These are phyloP conservation scores for Xanthorhoe designata DNA, from an alignment of 2,888 invertebrate genomes.

Conservation along the genomic window DNA sequence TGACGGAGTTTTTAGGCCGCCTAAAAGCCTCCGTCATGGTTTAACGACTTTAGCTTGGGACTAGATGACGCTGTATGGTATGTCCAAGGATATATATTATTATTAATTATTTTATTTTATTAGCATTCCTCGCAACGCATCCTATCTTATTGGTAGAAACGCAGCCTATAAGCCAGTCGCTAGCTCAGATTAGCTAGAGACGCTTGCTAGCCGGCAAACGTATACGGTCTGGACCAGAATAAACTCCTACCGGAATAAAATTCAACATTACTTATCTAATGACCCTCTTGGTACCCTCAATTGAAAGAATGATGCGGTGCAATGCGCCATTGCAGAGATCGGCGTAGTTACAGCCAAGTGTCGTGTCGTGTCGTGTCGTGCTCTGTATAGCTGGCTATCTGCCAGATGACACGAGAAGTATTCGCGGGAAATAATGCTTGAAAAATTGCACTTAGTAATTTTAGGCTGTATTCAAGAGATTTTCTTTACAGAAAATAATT, in stretches of 20 bases:
- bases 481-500: neutral
- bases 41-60: too few relatives aligned
- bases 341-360: conserved; percentile 20
- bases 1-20: too few relatives aligned
- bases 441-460: neutral
- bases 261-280: conserved; percentile 7
- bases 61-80: too few relatives aligned
- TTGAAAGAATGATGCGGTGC: conserved; percentile 24
- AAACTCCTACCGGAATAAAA: neutral
- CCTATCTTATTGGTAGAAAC: too few relatives aligned
- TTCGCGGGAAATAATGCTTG: conserved; percentile 8
- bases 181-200: too few relatives aligned
- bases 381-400: conserved; percentile 28
- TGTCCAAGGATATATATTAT: too few relatives aligned
- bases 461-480: neutral
- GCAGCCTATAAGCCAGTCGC: too few relatives aligned
- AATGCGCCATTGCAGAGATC: conserved; percentile 29
- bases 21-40: too few relatives aligned
- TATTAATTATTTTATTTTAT: too few relatives aligned
- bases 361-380: conserved; percentile 18
- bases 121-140: too few relatives aligned
- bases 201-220: too few relatives aligned
- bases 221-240: too few relatives aligned
- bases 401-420: conserved; percentile 21
- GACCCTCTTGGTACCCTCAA: conserved; percentile 17